Evolutionary conservation across 2,888 invertebrate genomes (phyloP), one percentile per base, ranked within the genome.

Genomic region (Caenorhabditis sp.): DNA sequence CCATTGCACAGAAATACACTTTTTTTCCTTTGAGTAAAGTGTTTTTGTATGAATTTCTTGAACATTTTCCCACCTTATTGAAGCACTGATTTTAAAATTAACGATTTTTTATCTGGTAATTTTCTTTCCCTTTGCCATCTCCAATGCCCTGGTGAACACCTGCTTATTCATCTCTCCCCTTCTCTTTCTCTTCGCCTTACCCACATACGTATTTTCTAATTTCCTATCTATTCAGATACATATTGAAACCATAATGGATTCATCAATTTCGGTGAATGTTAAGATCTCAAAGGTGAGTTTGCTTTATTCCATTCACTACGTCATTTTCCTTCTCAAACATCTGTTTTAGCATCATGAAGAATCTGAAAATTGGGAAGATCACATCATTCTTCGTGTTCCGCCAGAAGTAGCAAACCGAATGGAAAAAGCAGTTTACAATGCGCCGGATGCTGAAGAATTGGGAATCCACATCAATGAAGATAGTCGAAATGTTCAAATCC

Each of bases 351-450:
- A 64, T 0, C 35, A 37, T 2, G 72, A 72, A 1, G 65, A 72
- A 0, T 4, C 2, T 0, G 72, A 67, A 0, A 26, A 60, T 1
- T 76, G 60, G 60, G 76, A 76, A n/a, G 40, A 76, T 3, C 76
- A 76, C 24, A 13, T 76, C 8, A 26, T 76, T n/a, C 53, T 76
- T 8, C 60, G 76, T 15, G 76, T 76, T 0, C 76, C 76, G 2
- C 35, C 51, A 0, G 56, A 67, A 6, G 40, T 67, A 0, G 76
- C 35, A 0, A 26, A 51, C 1, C 37, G 67, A n/a, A 61, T 76
- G 53, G 58, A 67, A 13, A 60, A 67, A 22, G 32, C 40, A 2
- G 67, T 61, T 6, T 44, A 67, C 24, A 53, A 35, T 13, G 61
- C 26, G 0, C 11, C 40, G 18, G 44, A 32, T 2, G 67, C 60